Evolutionary conservation across 2,113 vertebrate species (phyloP).

Genomic region (Grammomys surdaster): DNA sequence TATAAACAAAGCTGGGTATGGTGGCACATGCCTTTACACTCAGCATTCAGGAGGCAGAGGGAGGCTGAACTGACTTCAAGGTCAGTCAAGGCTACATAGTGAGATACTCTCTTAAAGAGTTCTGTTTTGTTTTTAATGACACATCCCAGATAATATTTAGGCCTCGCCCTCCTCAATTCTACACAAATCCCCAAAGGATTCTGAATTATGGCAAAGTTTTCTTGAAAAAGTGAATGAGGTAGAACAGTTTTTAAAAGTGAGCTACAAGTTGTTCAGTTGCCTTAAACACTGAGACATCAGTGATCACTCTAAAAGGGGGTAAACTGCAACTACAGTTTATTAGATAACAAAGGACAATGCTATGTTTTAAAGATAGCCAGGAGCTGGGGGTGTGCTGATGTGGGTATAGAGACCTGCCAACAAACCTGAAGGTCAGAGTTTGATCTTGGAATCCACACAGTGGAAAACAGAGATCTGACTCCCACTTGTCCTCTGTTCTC

Average conservation of each 20-base stretch:
- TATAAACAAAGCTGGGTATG: neutral
- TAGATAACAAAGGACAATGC: conserved; percentile 34
- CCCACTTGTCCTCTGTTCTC: neutral
- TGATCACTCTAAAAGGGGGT: neutral
- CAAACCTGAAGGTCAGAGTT: too few species aligned
- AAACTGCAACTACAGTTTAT: neutral
- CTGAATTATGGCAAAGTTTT: neutral
- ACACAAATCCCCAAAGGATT: conserved; percentile 1
- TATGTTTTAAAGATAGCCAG: conserved; percentile 20
- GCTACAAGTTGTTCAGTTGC: neutral
- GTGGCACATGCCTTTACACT: neutral
- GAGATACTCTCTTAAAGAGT: neutral
- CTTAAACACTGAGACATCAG: conserved; percentile 26
- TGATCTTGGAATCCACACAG: neutral
- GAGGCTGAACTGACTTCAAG: neutral
- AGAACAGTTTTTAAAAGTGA: neutral
- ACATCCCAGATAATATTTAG: conserved; percentile 18
- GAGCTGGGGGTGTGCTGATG: too few species aligned
- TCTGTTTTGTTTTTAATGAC: neutral
- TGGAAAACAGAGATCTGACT: neutral
- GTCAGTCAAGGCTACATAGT: neutral
- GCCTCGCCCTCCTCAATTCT: neutral
- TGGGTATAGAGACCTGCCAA: neutral
- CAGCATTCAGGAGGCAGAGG: neutral
- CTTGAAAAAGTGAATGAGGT: conserved; percentile 27